Evolutionary conservation across 1,140 invertebrate genomes (phyloP), one percentile per base, ranked within the genome.

Genomic region (Cotesia glomerata): DNA sequence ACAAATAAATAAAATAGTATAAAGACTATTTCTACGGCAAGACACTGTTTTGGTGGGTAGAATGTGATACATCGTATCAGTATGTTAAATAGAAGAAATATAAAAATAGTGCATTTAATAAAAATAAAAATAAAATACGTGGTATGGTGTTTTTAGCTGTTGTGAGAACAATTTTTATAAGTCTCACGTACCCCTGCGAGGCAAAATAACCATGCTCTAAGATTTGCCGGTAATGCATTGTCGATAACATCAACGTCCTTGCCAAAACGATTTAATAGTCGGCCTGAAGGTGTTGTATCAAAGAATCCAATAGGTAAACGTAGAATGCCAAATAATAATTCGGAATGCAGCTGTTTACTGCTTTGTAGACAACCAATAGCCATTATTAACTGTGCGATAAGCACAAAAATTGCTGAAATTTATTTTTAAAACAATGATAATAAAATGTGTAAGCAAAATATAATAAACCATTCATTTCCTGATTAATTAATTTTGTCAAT

Each of bases 171-270:
- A 68, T 75, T 58, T 72, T 75, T 63, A 90, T 91, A 81, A 90
- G 91, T 78, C 85, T 82, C 61, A 51, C 74, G 26, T 92, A 93
- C 92, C 92, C 89, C 87, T 89, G 90, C 91, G 79, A 93, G 90
- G 76, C 84, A 87, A 81, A 82, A 82, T 65, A 89, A 83, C 82
- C 82, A 88, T 78, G 82, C 81, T 76, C 85, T 85, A 82, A 90
- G 78, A 71, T 77, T 85, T 71, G 80, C 82, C 51, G 88, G 88
- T 75, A 89, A 82, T 68, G 85, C 82, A 80, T 86, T 86, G 81
- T 89, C 85, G 77, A 88, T 75, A 78, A 88, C 74, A 69, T 88
- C 87, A 79, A 88, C 79, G 77, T 91, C 90, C 79, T 89, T 89
- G 7, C 86, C 88, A 80, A 91, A 90, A 76, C 91, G 85, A 84